Conservation (phyloP, 2,888 invertebrate genomes). For the Mongoloraphidia duomilia region DNA sequence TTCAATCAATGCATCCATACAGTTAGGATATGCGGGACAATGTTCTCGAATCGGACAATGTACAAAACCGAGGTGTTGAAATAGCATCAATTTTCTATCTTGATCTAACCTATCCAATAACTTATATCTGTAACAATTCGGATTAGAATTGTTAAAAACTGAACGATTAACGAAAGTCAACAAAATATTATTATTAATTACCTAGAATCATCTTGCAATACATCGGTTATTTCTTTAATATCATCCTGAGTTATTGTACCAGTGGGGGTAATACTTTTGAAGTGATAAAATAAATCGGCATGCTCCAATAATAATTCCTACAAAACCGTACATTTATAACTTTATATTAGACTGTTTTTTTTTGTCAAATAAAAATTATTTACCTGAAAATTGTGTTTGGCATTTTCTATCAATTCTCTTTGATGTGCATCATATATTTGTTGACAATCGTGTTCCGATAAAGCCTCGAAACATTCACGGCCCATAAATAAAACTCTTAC, state of each 20-base stretch:
- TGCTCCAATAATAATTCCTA: slow-evolving; percentile 82
- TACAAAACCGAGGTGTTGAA: slow-evolving; percentile 90
- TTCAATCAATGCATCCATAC: slow-evolving; percentile 65
- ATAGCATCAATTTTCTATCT: slow-evolving; percentile 84
- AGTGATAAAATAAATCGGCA: slow-evolving; percentile 85
- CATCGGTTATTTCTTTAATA: slow-evolving; percentile 83
- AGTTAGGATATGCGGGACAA: slow-evolving; percentile 78
- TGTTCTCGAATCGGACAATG: slow-evolving; percentile 90
- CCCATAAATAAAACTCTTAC: slow-evolving; percentile 87
- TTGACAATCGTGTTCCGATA: slow-evolving; percentile 79
- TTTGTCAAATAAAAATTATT: slow-evolving; percentile 1
- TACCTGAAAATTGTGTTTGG: slow-evolving; percentile 80
- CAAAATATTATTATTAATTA: slow-evolving; percentile 21
- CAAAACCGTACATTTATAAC: slow-evolving; percentile 10
- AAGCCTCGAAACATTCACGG: slow-evolving; percentile 82
- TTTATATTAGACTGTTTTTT: neutral
- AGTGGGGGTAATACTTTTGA: slow-evolving; percentile 76
- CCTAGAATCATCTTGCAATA: slow-evolving; percentile 84
- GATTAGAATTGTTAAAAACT: slow-evolving; percentile 1
- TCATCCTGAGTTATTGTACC: slow-evolving; percentile 89
- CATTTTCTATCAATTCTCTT: slow-evolving; percentile 73
- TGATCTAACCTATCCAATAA: slow-evolving; percentile 87
- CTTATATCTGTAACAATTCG: slow-evolving; percentile 55
- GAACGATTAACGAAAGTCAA: neutral
- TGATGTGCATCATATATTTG: slow-evolving; percentile 91